A percentile compares a stretch with the other conserved stretches of the same genome.
Evolutionary conservation across 2,113 vertebrate species (phyloP).

Genomic region (Stegostoma tigrinum): DNA sequence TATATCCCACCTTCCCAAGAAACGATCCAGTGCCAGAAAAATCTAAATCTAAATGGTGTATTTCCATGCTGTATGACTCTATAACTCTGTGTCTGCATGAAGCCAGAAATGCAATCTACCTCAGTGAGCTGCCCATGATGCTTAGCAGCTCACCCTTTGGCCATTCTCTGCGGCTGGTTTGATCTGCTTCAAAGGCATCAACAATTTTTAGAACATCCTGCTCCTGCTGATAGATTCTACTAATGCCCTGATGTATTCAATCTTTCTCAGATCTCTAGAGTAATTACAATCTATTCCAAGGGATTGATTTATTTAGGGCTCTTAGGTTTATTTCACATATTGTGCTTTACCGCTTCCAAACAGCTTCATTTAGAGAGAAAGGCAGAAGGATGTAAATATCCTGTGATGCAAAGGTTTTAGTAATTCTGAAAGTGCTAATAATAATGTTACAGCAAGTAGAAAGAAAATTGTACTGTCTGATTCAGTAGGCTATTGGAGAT

Average conservation of each 20-base stretch:
- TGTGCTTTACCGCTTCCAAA: background rate
- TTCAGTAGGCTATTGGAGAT: background rate
- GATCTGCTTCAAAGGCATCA: background rate
- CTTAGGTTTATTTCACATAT: background rate
- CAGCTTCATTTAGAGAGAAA: background rate
- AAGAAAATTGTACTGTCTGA: background rate
- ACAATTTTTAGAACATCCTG: background rate
- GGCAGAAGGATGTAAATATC: background rate
- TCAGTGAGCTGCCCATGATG: background rate
- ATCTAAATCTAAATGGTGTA: too few relatives aligned
- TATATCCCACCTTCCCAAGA: too few relatives aligned
- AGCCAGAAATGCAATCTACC: background rate
- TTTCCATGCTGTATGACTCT: too few relatives aligned
- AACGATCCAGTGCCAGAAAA: too few relatives aligned
- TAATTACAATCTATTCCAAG: background rate
- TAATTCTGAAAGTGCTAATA: background rate
- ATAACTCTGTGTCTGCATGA: background rate
- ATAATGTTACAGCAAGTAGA: background rate
- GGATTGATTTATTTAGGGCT: background rate
- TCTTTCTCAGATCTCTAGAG: background rate
- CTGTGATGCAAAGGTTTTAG: background rate
- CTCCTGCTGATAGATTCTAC: background rate
- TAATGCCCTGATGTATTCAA: background rate
- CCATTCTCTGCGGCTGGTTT: background rate
- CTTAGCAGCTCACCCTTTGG: too few relatives aligned